Evolutionary conservation across 2,797 vertebrate species (phyloP), one percentile per base, ranked within the genome.

Genomic region (Myripristis jacobus): DNA sequence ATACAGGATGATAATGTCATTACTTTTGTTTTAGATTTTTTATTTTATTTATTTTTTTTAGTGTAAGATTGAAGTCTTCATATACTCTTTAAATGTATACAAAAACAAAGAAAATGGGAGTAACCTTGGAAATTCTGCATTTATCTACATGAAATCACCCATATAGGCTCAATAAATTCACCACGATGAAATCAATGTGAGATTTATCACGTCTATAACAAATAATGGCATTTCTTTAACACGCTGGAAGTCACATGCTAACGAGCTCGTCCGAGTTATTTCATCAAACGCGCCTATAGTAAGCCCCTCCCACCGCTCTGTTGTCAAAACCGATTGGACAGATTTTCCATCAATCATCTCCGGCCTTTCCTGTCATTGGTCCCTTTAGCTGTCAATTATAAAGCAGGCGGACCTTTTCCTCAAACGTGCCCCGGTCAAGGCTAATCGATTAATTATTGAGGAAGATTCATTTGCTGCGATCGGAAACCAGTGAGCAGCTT

Each of bases 251-350:
- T 2, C 1, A 1, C 0, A 0, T 5, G 0, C 16, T 3, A n/a
- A 29, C 64, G 52, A 67, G 36, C 0, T 13, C 1, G 2, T 0
- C 44, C 1, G 62, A 24, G 21, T 0, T 0, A 0, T 0, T 2
- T 3, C 2, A 82, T 64, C 65, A 8, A 84, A 13, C 75, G 24
- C 61, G 55, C 4, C 29, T 0, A 3, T 6, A 0, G 0, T 4
- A 56, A 81, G 51, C 44, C 46, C 79, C 66, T 10, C 77, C 87
- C 0, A 46, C 13, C 22, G 0, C 1, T 2, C 2, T 0, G 5
- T 34, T 34, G 0, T 2, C 1, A 9, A 9, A 1, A 0, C 19
- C 18, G 51, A 71, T 66, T 82, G 72, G 70, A 12, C n/a, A 0
- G 22, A 0, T 3, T 0, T 19, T 2, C 31, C 21, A 46, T 38